phyloP scores from a whole-genome alignment of 2,113 vertebrate genomes.

The Anarhynchus alexandrinus region DNA sequence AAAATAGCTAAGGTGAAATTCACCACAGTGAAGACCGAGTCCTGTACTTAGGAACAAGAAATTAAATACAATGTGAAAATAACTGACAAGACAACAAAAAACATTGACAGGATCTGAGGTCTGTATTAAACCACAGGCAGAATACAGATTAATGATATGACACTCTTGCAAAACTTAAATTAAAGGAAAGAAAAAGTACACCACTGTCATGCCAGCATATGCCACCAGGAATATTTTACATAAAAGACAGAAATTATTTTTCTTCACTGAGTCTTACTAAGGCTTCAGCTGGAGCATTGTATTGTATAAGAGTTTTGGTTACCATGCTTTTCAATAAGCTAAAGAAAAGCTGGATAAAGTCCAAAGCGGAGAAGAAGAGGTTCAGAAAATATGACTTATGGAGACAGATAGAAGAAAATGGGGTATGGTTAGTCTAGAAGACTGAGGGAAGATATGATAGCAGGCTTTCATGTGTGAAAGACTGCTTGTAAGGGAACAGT shows the following conservation, averaged over 20 bases:
- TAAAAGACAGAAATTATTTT: neutral
- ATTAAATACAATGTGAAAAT: neutral
- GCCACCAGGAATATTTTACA: neutral
- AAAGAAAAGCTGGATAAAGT: neutral
- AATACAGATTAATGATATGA: neutral
- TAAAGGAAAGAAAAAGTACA: neutral
- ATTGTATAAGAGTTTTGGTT: neutral
- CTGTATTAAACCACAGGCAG: neutral
- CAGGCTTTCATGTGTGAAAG: neutral
- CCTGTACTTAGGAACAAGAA: neutral
- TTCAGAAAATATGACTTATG: neutral
- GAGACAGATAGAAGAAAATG: neutral
- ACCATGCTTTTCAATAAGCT: neutral
- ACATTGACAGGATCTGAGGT: neutral
- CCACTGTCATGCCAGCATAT: neutral
- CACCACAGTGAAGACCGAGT: neutral
- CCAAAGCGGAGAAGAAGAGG: neutral
- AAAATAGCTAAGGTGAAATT: neutral
- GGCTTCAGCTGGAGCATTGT: neutral
- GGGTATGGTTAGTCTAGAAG: slow-evolving; percentile 27
- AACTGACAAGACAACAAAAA: neutral
- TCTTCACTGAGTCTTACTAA: neutral
- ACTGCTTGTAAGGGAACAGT: neutral
- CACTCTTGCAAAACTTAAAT: neutral
- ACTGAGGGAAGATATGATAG: neutral